phyloP scores from a whole-genome alignment of 1,140 invertebrate species.

The Caenorhabditis brenneri region DNA sequence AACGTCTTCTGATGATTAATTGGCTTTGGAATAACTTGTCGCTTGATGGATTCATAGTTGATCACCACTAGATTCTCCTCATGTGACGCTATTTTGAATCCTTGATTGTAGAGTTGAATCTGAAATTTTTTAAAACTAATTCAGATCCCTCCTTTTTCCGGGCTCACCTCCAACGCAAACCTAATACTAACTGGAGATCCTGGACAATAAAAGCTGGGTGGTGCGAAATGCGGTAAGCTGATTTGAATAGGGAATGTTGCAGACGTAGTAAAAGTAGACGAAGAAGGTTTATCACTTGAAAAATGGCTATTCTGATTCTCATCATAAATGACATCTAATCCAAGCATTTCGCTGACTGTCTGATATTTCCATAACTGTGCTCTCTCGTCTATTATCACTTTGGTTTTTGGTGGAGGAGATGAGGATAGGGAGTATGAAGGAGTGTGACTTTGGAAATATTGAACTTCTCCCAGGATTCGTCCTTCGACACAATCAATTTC shows the following conservation, averaged over 20 bases:
- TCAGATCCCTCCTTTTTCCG: neutral
- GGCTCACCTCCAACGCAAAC: conserved; percentile 37
- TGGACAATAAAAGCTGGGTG: conserved; percentile 36
- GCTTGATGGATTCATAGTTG: conserved; percentile 10
- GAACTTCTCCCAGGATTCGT: conserved; percentile 17
- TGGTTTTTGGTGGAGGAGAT: neutral
- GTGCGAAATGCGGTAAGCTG: conserved; percentile 25
- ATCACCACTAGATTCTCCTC: conserved; percentile 34
- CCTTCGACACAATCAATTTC: conserved; percentile 40
- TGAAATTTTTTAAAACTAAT: neutral
- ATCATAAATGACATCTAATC: conserved; percentile 34
- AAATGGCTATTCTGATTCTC: conserved; percentile 26
- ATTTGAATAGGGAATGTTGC: conserved; percentile 15
- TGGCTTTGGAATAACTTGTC: neutral
- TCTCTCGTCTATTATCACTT: conserved; percentile 4
- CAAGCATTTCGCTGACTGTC: conserved; percentile 41
- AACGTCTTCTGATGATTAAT: conserved; percentile 21
- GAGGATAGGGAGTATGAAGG: no score
- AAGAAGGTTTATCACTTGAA: neutral
- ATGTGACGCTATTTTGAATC: neutral
- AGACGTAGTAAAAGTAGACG: neutral
- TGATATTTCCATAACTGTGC: conserved; percentile 37
- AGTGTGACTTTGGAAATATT: neutral
- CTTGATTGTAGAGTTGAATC: conserved; percentile 25
- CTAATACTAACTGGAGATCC: conserved; percentile 36